Evolutionary conservation across 2,113 vertebrate species (phyloP).

Genomic region (Atractosteus spatula): DNA sequence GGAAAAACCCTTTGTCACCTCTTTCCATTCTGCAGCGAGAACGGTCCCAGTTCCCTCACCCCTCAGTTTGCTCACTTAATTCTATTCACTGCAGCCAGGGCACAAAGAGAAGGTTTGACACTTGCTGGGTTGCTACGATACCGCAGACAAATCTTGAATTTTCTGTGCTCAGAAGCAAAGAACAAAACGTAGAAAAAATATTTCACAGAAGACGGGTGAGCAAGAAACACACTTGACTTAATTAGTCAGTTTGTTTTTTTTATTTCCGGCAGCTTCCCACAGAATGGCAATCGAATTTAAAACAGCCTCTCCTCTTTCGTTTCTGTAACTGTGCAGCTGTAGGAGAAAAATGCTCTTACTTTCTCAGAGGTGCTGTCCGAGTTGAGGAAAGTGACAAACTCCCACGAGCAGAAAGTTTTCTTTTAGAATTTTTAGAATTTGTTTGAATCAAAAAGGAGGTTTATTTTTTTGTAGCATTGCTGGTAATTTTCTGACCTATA

Average conservation of each 20-base stretch:
- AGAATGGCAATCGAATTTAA: constrained; percentile 31
- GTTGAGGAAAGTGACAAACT: not conserved
- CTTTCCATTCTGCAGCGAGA: constrained; percentile 34
- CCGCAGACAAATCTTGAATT: constrained; percentile 42
- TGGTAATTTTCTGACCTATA: too few relatives aligned
- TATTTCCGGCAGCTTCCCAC: constrained; percentile 42
- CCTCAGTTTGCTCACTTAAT: constrained; percentile 28
- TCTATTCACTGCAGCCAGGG: constrained; percentile 40
- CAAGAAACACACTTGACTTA: constrained; percentile 28
- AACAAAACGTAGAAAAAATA: constrained; percentile 29
- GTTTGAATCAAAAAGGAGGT: constrained; percentile 26
- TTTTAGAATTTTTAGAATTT: too few relatives aligned
- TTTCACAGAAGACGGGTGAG: not conserved
- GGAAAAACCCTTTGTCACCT: constrained; percentile 23
- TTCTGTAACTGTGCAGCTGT: constrained; percentile 13
- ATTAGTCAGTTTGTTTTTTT: constrained; percentile 45
- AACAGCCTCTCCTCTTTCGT: constrained; percentile 12
- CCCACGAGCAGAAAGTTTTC: too few relatives aligned
- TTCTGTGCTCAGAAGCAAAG: constrained; percentile 40
- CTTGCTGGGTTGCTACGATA: constrained; percentile 60
- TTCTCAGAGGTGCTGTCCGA: too few relatives aligned
- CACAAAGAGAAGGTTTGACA: constrained; percentile 56
- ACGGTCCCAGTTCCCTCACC: constrained; percentile 19
- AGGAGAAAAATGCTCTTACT: too few relatives aligned
- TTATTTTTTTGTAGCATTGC: constrained; percentile 16